phyloP scores from a whole-genome alignment of 2,888 invertebrate species.

The Scaptomyza flava region DNA sequence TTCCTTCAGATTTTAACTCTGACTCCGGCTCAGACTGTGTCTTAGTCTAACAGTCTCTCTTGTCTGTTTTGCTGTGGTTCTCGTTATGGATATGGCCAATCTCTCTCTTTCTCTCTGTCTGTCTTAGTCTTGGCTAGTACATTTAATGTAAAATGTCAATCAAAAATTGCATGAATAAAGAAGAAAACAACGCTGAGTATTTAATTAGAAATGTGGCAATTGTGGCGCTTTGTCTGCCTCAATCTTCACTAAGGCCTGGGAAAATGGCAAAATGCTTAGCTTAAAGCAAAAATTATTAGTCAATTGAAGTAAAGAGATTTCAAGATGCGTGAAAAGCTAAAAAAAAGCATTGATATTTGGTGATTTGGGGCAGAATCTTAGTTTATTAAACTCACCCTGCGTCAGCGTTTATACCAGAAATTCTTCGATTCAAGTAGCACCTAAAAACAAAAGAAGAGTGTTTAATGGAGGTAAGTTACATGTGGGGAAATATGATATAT shows the following conservation, averaged over 20 bases:
- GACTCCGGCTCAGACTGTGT: neutral
- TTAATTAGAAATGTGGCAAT: constrained; percentile 69
- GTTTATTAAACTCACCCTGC: neutral
- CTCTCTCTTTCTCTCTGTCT: neutral
- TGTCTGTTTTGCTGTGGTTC: constrained; percentile 5
- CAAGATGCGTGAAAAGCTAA: neutral
- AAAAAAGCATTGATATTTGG: no score
- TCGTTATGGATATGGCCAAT: constrained; percentile 1
- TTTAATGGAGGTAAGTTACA: constrained; percentile 1
- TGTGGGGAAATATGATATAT: neutral
- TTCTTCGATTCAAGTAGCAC: neutral
- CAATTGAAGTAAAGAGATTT: constrained; percentile 62
- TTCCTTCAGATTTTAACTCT: neutral
- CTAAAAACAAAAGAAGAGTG: neutral
- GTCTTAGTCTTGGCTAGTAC: constrained; percentile 24
- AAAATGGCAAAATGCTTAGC: constrained; percentile 51
- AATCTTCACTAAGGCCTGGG: constrained; percentile 54
- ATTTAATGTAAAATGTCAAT: constrained; percentile 82
- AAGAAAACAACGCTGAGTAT: constrained; percentile 64
- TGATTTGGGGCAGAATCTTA: no score
- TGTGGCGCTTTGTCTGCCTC: constrained; percentile 25
- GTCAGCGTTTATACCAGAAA: neutral
- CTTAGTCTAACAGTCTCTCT: constrained; percentile 13
- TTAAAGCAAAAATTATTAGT: constrained; percentile 36
- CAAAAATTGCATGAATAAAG: constrained; percentile 64